A percentile compares a stretch with the other conserved stretches of the same genome.
phyloP scores from a whole-genome alignment of 2,888 invertebrate genomes.

The Ethmia dodecea region DNA sequence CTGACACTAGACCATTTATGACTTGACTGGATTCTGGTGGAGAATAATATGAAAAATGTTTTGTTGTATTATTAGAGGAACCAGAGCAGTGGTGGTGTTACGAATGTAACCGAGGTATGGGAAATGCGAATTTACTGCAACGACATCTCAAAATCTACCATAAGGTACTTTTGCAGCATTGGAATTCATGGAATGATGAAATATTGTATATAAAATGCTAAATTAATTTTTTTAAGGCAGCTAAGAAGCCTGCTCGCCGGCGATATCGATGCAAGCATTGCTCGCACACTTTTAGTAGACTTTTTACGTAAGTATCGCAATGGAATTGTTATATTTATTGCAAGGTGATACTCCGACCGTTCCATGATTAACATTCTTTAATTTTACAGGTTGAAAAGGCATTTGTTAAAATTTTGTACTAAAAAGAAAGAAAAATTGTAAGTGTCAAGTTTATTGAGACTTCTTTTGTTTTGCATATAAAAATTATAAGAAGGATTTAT shows the following conservation, averaged over 20 bases:
- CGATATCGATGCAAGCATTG: conserved; percentile 42
- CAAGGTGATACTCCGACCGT: neutral
- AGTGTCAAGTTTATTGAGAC: conserved; percentile 9
- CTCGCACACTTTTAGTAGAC: conserved; percentile 32
- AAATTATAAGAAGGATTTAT: neutral
- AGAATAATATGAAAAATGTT: neutral
- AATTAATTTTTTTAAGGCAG: neutral
- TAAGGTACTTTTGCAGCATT: conserved; percentile 25
- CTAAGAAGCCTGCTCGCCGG: conserved; percentile 6
- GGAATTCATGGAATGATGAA: neutral
- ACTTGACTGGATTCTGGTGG: neutral
- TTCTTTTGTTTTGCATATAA: neutral
- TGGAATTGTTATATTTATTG: neutral
- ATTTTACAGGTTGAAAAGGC: conserved; percentile 41
- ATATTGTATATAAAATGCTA: neutral
- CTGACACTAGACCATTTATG: neutral
- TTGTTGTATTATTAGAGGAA: conserved; percentile 8
- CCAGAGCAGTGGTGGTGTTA: conserved; percentile 40
- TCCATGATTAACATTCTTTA: neutral
- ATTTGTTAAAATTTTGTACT: conserved; percentile 32
- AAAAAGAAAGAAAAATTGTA: conserved; percentile 28
- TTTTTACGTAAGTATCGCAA: conserved; percentile 40
- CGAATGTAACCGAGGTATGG: conserved; percentile 34
- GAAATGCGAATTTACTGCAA: conserved; percentile 25
- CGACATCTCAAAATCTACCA: conserved; percentile 35